A percentile compares a stretch with the other conserved stretches of the same genome.
Evolutionary conservation across 2,888 invertebrate species (phyloP).

Genomic region (Lacanobia wlatinum): DNA sequence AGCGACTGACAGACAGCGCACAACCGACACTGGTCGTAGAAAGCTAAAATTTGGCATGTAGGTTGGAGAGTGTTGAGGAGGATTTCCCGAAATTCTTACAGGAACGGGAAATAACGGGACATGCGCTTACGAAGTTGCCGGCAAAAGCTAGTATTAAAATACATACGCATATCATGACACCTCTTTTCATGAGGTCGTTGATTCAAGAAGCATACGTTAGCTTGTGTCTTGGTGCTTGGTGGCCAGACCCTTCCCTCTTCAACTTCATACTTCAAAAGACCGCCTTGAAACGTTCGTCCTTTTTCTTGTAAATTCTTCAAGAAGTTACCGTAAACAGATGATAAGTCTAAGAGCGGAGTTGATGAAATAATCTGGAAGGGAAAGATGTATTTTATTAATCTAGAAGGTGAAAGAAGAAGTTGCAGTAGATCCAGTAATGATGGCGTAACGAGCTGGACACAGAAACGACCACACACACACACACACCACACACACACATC

Average conservation of each 20-base stretch:
- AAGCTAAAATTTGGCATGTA: too few species aligned
- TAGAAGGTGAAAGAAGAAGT: not conserved
- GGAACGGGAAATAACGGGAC: too few species aligned
- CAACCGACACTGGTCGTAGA: too few species aligned
- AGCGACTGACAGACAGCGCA: too few species aligned
- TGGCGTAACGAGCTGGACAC: not conserved
- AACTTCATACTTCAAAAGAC: conserved; percentile 72
- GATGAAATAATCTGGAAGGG: conserved; percentile 69
- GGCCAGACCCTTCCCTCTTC: conserved; percentile 76
- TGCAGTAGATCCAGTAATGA: not conserved
- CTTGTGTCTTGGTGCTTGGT: conserved; percentile 65
- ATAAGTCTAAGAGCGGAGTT: conserved; percentile 72
- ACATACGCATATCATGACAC: conserved; percentile 72
- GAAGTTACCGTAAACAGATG: conserved; percentile 68
- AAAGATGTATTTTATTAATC: not conserved
- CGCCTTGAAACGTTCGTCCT: conserved; percentile 67
- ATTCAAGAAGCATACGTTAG: conserved; percentile 67
- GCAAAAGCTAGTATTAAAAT: too few species aligned
- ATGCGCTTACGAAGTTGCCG: too few species aligned
- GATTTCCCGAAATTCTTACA: too few species aligned
- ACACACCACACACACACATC: too few species aligned
- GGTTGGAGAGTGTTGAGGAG: too few species aligned
- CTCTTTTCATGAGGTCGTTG: conserved; percentile 67
- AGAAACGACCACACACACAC: too few species aligned
- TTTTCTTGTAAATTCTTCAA: conserved; percentile 57